Percentiles rank a stretch among this genome's conserved stretches.
Evolutionary conservation across 2,113 vertebrate genomes (phyloP).

Genomic region (Pitta sordida): DNA sequence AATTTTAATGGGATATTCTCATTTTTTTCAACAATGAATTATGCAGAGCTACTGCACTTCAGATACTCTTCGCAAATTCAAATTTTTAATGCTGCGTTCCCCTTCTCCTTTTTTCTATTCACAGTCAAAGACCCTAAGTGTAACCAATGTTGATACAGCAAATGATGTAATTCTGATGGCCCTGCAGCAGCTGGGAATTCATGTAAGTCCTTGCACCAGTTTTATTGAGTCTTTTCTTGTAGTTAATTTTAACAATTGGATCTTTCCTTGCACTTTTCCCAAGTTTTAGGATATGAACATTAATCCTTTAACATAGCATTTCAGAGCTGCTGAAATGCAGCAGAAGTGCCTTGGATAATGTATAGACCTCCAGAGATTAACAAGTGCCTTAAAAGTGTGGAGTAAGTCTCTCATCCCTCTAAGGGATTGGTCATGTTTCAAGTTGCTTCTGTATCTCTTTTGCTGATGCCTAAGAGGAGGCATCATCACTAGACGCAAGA

Average conservation of each 20-base stretch:
- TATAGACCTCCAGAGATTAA: background rate
- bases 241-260: background rate
- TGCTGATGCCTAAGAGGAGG: background rate
- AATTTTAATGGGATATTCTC: background rate
- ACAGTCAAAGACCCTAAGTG: constrained; percentile 89
- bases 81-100: background rate
- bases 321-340: background rate
- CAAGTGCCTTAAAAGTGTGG: background rate
- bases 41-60: background rate
- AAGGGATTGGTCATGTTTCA: background rate
- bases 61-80: constrained; percentile 9
- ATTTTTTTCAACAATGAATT: background rate
- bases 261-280: background rate
- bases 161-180: constrained; percentile 87
- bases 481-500: background rate
- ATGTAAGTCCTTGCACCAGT: constrained; percentile 74
- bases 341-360: background rate
- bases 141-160: constrained; percentile 86
- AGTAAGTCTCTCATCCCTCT: background rate
- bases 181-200: constrained; percentile 87
- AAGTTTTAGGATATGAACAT: background rate
- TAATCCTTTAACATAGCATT: background rate
- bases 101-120: constrained; percentile 28
- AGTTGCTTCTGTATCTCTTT: background rate
- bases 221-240: constrained; percentile 1